These are phyloP conservation scores for Sandelia bainsii DNA, from an alignment of 2,797 vertebrate genomes.

Conservation along the genomic window DNA sequence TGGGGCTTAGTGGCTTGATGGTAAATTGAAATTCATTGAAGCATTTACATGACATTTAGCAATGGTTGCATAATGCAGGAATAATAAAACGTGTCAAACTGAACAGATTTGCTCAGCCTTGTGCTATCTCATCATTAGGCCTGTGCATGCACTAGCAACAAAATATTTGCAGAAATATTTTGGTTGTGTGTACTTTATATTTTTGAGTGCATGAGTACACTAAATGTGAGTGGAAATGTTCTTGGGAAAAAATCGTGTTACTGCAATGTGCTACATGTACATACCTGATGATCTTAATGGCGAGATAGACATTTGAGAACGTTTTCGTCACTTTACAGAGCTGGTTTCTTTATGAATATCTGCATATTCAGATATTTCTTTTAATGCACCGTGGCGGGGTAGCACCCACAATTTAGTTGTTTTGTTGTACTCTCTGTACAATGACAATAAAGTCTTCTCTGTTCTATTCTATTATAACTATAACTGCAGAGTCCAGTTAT, in stretches of 20 bases:
- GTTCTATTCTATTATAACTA: not conserved
- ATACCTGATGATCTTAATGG: slow-evolving; percentile 25
- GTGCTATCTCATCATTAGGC: slow-evolving; percentile 59
- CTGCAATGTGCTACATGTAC: slow-evolving; percentile 14
- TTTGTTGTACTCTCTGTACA: no score
- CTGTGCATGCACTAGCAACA: slow-evolving; percentile 24
- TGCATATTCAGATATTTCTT: no score
- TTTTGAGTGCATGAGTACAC: not conserved
- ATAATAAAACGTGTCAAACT: slow-evolving; percentile 77
- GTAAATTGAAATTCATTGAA: slow-evolving; percentile 82
- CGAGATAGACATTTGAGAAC: slow-evolving; percentile 43
- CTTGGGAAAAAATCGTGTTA: not conserved
- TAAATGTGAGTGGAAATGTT: slow-evolving; percentile 11
- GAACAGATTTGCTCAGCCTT: slow-evolving; percentile 55
- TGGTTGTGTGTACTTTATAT: slow-evolving; percentile 8
- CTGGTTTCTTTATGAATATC: not conserved
- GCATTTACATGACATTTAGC: slow-evolving; percentile 82
- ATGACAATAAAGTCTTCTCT: no score
- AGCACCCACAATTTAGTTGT: no score
- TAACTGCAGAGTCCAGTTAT: slow-evolving; percentile 31
- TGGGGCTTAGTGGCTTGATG: slow-evolving; percentile 72
- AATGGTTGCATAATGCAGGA: slow-evolving; percentile 71
- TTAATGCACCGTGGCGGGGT: no score
- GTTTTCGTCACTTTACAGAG: slow-evolving; percentile 13
- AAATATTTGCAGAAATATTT: slow-evolving; percentile 23